Conservation (phyloP, 2,888 invertebrate species). For the Hoplodrina blanda region DNA sequence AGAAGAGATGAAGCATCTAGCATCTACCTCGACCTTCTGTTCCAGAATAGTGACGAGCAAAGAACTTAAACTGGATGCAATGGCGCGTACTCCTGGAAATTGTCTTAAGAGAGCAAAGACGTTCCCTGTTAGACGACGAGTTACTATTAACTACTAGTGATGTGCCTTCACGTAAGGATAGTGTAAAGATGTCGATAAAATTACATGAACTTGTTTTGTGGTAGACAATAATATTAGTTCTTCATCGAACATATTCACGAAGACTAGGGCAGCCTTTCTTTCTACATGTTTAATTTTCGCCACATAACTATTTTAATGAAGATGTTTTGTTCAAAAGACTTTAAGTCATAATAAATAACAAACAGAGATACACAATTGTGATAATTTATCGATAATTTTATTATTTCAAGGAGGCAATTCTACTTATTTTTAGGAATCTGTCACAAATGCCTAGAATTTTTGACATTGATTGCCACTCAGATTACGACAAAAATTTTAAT, state of each 20-base stretch:
- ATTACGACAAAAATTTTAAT: no score
- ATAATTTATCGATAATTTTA: not conserved
- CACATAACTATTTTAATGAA: no score
- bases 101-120: conserved; percentile 87
- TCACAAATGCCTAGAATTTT: no score
- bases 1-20: conserved; percentile 10
- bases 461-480: no score
- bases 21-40: conserved; percentile 36
- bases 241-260: not conserved
- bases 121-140: conserved; percentile 80
- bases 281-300: no score
- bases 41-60: conserved; percentile 67
- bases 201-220: not conserved
- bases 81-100: conserved; percentile 83
- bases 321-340: no score
- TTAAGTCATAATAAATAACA: no score
- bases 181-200: conserved; percentile 39
- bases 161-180: conserved; percentile 44
- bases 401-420: no score
- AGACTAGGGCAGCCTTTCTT: no score
- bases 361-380: no score
- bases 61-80: conserved; percentile 80
- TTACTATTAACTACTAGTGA: conserved; percentile 85
- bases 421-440: no score
- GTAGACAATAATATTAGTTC: not conserved